phyloP scores from a whole-genome alignment of 35 echinoderm and acorn worm genomes.

The Patiria miniata region DNA sequence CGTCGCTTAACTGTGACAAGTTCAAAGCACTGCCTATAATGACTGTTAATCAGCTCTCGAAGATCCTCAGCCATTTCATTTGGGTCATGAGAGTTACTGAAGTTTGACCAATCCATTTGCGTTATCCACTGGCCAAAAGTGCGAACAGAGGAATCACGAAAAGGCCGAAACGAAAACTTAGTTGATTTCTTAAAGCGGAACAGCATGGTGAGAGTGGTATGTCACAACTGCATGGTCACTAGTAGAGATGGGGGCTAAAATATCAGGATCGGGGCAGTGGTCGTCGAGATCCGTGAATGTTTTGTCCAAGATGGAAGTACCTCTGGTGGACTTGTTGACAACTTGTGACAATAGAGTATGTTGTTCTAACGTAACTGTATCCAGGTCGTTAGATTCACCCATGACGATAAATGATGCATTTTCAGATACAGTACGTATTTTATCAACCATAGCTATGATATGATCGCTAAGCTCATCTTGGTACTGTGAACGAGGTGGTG shows the following conservation, averaged over 20 bases:
- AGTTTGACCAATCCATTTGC: not conserved
- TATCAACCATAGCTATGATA: not conserved
- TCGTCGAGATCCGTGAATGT: constrained; percentile 14
- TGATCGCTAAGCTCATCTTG: not conserved
- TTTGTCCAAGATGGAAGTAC: not conserved
- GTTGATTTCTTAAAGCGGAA: not conserved
- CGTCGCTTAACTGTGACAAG: not conserved
- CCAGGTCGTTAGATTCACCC: constrained; percentile 39
- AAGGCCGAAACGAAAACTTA: not conserved
- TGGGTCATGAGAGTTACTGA: not conserved
- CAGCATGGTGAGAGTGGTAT: not conserved
- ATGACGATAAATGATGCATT: constrained; percentile 9
- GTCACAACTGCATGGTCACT: not conserved
- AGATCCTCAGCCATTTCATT: not conserved
- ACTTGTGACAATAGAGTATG: constrained; percentile 22
- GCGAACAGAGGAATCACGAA: not conserved
- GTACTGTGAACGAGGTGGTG: not conserved
- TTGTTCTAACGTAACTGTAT: not conserved
- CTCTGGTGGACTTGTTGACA: not conserved
- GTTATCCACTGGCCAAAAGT: constrained; percentile 18
- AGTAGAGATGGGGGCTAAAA: not conserved
- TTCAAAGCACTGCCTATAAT: not conserved
- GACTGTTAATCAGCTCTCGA: too few species aligned
- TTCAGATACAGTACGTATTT: not conserved
- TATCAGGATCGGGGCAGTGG: not conserved